A percentile compares a stretch with the other conserved stretches of the same genome.
These are phyloP conservation scores for Otis tarda DNA, from an alignment of 2,113 vertebrate genomes.

Conservation along the genomic window DNA sequence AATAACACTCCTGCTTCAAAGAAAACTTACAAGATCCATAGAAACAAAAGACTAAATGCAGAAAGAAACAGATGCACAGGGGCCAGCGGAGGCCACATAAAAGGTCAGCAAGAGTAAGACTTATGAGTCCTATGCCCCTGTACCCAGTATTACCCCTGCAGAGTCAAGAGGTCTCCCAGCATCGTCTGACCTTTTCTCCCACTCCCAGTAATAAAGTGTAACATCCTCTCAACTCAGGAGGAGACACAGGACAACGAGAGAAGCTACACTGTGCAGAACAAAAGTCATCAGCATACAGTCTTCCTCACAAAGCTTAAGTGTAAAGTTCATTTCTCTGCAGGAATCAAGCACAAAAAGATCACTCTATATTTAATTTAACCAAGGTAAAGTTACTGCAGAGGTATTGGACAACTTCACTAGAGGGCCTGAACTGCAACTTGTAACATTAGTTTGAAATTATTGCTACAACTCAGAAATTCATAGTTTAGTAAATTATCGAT, in stretches of 20 bases:
- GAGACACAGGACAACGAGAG: background rate
- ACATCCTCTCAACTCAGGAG: background rate
- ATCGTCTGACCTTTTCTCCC: background rate
- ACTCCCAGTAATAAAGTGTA: background rate
- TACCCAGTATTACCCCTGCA: background rate
- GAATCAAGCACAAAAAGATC: background rate
- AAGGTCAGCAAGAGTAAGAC: background rate
- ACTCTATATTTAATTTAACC: background rate
- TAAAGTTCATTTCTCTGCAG: background rate
- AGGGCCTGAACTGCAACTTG: background rate
- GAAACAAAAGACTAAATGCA: constrained; percentile 13
- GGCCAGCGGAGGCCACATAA: background rate
- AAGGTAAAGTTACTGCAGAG: background rate
- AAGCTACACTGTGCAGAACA: background rate
- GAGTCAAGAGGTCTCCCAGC: background rate
- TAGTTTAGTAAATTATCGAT: background rate
- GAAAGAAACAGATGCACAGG: background rate
- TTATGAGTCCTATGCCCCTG: background rate
- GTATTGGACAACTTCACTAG: background rate
- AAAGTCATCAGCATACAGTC: accelerated
- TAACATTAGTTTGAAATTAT: background rate
- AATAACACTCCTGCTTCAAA: constrained; percentile 35
- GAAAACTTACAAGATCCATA: background rate
- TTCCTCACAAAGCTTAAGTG: background rate
- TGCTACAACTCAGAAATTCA: background rate